Evolutionary conservation across 92 coral and sea anemone genomes (phyloP).

Genomic region (Epizoanthus ramosus): DNA sequence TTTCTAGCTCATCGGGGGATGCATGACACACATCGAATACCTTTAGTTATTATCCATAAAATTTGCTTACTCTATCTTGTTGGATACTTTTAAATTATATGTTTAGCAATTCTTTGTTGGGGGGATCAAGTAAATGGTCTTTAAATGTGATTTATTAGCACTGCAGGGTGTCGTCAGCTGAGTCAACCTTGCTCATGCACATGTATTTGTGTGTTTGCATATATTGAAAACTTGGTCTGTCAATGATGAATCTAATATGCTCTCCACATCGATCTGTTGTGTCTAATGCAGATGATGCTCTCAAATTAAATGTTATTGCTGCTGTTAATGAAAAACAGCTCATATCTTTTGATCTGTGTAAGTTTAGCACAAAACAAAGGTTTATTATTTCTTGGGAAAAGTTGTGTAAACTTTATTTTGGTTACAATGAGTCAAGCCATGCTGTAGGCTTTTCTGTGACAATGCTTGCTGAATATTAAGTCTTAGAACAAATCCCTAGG

Average conservation of each 20-base stretch:
- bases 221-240: background rate
- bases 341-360: background rate
- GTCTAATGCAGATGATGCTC: background rate
- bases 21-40: background rate
- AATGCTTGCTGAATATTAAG: background rate
- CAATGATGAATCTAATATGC: background rate
- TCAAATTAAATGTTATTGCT: background rate
- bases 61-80: background rate
- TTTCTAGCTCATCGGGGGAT: background rate
- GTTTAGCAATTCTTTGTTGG: background rate
- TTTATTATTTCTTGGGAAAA: background rate
- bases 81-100: background rate
- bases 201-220: background rate
- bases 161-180: background rate
- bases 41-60: background rate
- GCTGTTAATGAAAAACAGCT: background rate
- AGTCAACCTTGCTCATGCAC: background rate
- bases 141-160: background rate
- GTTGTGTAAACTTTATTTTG: background rate
- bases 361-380: slow-evolving; percentile 2
- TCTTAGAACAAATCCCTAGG: slow-evolving; percentile 11
- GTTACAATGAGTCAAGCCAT: background rate
- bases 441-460: background rate
- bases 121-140: background rate
- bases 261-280: background rate